phyloP scores from a whole-genome alignment of 1,140 invertebrate genomes.

The Zaprionus davidi region DNA sequence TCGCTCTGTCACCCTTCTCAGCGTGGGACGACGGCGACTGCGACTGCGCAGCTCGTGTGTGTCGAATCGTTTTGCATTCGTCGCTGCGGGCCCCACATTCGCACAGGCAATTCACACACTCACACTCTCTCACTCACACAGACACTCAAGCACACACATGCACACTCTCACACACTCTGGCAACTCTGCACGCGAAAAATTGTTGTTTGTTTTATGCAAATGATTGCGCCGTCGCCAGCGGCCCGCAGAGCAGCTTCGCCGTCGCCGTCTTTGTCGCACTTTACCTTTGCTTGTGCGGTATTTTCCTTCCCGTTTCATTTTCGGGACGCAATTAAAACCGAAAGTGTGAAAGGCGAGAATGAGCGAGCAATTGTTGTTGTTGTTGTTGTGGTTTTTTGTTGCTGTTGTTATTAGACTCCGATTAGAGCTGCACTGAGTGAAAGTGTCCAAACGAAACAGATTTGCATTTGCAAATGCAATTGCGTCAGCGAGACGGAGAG shows the following conservation, averaged over 20 bases:
- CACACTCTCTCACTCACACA: constrained; percentile 43
- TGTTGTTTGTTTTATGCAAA: constrained; percentile 82
- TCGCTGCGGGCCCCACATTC: constrained; percentile 70
- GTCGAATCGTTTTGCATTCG: constrained; percentile 66
- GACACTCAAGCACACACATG: constrained; percentile 40
- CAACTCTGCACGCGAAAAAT: constrained; percentile 64
- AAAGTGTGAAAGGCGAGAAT: constrained; percentile 68
- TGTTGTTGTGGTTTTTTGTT: neutral
- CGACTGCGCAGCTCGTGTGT: constrained; percentile 46
- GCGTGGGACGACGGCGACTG: constrained; percentile 31
- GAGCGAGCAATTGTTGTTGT: constrained; percentile 9
- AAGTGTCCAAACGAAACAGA: constrained; percentile 26
- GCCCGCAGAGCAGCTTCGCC: constrained; percentile 30
- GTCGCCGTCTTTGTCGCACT: neutral
- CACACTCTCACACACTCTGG: constrained; percentile 50
- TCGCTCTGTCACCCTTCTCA: constrained; percentile 9
- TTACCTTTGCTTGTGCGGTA: constrained; percentile 24
- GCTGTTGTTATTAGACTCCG: constrained; percentile 21
- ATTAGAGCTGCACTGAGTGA: constrained; percentile 29
- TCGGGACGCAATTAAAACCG: constrained; percentile 70
- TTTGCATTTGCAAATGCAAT: constrained; percentile 9
- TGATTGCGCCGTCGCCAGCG: constrained; percentile 58
- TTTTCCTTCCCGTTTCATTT: constrained; percentile 45
- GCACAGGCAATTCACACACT: constrained; percentile 46
- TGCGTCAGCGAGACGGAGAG: neutral